phyloP scores from a whole-genome alignment of 2,797 vertebrate genomes.

The Netta rufina region DNA sequence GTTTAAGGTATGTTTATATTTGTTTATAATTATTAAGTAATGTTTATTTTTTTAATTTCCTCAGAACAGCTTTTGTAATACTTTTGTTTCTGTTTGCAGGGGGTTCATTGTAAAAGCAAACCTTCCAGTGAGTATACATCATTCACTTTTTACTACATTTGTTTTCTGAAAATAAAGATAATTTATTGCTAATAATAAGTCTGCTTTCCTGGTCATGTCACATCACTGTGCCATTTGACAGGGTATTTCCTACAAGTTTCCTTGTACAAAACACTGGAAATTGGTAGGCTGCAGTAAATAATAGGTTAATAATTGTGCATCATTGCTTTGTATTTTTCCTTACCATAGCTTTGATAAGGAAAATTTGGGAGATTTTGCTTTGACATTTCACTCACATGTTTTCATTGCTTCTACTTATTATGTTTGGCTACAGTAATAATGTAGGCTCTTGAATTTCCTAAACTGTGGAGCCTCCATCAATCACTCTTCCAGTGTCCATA shows the following conservation, averaged over 20 bases:
- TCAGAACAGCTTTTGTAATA: neutral
- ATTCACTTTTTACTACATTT: neutral
- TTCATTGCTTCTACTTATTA: no score
- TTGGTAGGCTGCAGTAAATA: neutral
- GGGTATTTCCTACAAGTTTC: neutral
- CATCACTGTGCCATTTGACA: neutral
- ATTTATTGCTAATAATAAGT: neutral
- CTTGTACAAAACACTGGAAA: neutral
- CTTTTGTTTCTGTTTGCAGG: constrained; percentile 64
- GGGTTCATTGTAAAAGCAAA: constrained; percentile 70
- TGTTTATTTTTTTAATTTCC: neutral
- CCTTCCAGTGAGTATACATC: constrained; percentile 63
- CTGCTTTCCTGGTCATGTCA: neutral
- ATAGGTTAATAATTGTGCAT: no score
- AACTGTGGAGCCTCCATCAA: no score
- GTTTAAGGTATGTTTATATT: neutral
- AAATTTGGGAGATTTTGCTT: no score
- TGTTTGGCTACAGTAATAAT: no score
- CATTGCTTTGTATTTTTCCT: no score
- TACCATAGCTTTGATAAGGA: no score
- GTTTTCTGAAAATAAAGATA: neutral
- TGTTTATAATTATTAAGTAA: neutral
- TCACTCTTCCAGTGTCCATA: no score
- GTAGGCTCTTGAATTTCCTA: no score
- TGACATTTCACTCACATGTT: no score